Percentiles rank a stretch among this genome's conserved stretches.
Evolutionary conservation across 2,113 vertebrate genomes (phyloP).

Genomic region (Todiramphus saurophagus): DNA sequence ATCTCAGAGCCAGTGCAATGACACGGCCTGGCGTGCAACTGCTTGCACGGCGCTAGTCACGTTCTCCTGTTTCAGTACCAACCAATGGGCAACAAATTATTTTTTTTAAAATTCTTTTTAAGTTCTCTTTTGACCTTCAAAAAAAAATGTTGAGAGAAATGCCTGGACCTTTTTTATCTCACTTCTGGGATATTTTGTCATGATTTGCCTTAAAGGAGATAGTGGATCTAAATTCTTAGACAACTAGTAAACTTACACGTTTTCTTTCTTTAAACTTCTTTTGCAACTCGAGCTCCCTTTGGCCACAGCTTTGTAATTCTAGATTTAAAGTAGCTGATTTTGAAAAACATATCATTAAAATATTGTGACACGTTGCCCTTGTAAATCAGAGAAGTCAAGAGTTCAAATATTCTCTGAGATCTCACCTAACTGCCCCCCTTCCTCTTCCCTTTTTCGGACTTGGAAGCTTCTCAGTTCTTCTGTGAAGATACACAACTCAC

Average conservation of each 20-base stretch:
- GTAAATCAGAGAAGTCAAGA: background rate
- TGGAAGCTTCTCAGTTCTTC: background rate
- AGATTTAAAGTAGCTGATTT: background rate
- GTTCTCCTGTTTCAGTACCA: no score
- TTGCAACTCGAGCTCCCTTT: background rate
- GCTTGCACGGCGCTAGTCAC: background rate
- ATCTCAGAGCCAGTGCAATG: background rate
- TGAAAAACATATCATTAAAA: background rate
- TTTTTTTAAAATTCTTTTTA: no score
- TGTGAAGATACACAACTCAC: background rate
- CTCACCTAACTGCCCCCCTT: background rate
- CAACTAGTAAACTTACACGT: background rate
- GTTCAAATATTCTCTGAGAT: background rate
- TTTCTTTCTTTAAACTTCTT: background rate
- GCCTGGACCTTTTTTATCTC: no score
- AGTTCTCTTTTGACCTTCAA: no score
- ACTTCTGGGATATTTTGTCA: background rate
- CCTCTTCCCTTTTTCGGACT: background rate
- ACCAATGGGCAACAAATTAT: no score
- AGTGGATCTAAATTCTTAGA: background rate
- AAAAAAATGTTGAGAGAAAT: no score
- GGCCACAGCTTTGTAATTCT: background rate
- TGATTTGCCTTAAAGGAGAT: background rate
- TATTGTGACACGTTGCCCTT: background rate
- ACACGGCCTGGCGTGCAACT: background rate